Evolutionary conservation across 2,888 invertebrate genomes (phyloP), one percentile per base, ranked within the genome.

Genomic region (Thelaira solivaga): DNA sequence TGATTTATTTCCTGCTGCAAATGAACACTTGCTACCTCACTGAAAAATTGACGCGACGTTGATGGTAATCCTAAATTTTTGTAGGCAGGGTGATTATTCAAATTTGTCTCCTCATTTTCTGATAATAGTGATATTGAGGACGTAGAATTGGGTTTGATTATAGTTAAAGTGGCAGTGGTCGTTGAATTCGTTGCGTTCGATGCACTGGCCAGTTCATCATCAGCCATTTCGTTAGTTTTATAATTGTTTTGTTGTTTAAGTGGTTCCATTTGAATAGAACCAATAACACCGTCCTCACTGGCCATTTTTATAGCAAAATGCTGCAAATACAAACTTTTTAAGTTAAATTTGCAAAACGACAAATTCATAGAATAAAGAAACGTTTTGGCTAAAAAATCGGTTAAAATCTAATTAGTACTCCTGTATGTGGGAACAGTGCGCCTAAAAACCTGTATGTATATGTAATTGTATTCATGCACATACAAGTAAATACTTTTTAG

Each of bases 1-100:
- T 83, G 83, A 31, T 80, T 81, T 11, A 86, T 80, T 51, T 88
- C 88, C 1, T 84, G 86, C 22, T 87, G 85, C 57, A 87, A n/a
- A 36, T 86, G 85, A 1, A 68, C 80, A 2, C 72, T 75, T 1
- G 86, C 87, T 0, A 87, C 85, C 0, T 86, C 86, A 11, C 59
- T 76, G 34, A 72, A 81, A 36, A 74, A 39, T 51, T 80, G 73
- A 0, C 85, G 82, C 1, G 86, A 87, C 4, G 85, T 85, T 16
- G 85, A 81, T 0, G 86, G 82, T 26, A 71, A 22, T 1, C 39
- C 69, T 5, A 74, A 36, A 6, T 73, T 36, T 18, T 71, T 76
- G 20, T 53, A 75, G 51, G 65, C 78, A 29, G 76, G 55, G 6
- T 73, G 65, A 2, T 61, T 26, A 53, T 67, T 72, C 7, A 59